A percentile compares a stretch with the other conserved stretches of the same genome.
These are phyloP conservation scores for Macrophya alboannulata DNA, from an alignment of 2,888 invertebrate species.

Conservation along the genomic window DNA sequence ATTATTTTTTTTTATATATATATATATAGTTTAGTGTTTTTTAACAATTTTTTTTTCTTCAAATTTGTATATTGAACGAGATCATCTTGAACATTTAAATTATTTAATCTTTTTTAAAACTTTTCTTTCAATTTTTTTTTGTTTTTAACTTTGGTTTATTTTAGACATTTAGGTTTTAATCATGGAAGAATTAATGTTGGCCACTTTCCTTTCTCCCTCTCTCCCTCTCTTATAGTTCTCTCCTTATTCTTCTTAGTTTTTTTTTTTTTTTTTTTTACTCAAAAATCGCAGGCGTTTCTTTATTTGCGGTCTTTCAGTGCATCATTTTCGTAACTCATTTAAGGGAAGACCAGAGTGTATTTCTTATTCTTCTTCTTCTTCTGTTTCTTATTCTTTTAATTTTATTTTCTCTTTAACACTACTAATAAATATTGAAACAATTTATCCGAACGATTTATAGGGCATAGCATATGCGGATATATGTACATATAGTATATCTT, in stretches of 20 bases:
- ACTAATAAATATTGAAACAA: background rate
- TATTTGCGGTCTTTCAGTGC: conserved; percentile 9
- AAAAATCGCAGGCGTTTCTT: conserved; percentile 30
- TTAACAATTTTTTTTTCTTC: background rate
- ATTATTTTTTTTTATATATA: background rate
- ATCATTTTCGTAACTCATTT: conserved; percentile 18
- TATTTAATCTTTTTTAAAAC: background rate
- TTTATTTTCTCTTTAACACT: background rate
- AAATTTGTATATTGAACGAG: background rate
- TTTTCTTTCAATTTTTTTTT: background rate
- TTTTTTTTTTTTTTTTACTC: conserved; percentile 34
- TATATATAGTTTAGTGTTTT: conserved; percentile 1
- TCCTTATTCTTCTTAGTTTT: background rate
- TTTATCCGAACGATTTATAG: background rate
- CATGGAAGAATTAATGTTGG: conserved; percentile 52
- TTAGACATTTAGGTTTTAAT: conserved; percentile 6
- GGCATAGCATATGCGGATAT: background rate
- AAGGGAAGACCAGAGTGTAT: conserved; percentile 51
- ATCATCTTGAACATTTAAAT: conserved; percentile 7
- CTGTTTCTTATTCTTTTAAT: background rate
- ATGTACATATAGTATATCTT: background rate
- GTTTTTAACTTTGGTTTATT: background rate
- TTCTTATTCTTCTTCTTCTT: conserved; percentile 14
- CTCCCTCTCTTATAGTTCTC: conserved; percentile 55
- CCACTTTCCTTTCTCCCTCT: conserved; percentile 40